phyloP scores from a whole-genome alignment of 2,888 invertebrate genomes.

The Drosophila eohydei region DNA sequence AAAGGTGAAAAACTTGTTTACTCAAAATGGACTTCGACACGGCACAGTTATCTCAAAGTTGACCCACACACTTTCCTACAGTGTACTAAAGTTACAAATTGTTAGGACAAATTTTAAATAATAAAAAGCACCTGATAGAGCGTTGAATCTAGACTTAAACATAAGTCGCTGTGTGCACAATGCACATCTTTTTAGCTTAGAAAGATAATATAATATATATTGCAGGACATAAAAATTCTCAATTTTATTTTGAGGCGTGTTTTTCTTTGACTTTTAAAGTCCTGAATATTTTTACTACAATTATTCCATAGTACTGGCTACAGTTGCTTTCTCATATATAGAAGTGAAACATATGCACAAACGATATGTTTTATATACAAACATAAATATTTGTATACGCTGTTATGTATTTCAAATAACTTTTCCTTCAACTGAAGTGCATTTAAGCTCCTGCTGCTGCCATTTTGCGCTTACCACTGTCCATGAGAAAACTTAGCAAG shows the following conservation, averaged over 20 bases:
- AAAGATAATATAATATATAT: not conserved
- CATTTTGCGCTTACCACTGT: constrained; percentile 12
- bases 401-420: constrained; percentile 49
- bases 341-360: constrained; percentile 8
- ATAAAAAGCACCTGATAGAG: too few species aligned
- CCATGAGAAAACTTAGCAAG: constrained; percentile 53
- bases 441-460: constrained; percentile 60
- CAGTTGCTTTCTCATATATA: constrained; percentile 2
- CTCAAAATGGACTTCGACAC: constrained; percentile 66
- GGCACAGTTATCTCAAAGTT: constrained; percentile 73
- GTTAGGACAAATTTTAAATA: not conserved
- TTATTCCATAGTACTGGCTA: not conserved
- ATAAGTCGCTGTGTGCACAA: not conserved
- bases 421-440: constrained; percentile 63
- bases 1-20: constrained; percentile 59
- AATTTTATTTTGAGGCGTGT: not conserved
- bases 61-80: constrained; percentile 31
- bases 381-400: constrained; percentile 23
- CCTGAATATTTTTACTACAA: not conserved
- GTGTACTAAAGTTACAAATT: not conserved
- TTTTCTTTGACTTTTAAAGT: too few species aligned
- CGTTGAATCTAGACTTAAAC: not conserved
- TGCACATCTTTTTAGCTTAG: not conserved
- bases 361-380: constrained; percentile 53
- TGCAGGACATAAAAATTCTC: not conserved